Base-by-base conservation (phyloP, 2,888 invertebrate genomes). In the Julus scanicus region DNA sequence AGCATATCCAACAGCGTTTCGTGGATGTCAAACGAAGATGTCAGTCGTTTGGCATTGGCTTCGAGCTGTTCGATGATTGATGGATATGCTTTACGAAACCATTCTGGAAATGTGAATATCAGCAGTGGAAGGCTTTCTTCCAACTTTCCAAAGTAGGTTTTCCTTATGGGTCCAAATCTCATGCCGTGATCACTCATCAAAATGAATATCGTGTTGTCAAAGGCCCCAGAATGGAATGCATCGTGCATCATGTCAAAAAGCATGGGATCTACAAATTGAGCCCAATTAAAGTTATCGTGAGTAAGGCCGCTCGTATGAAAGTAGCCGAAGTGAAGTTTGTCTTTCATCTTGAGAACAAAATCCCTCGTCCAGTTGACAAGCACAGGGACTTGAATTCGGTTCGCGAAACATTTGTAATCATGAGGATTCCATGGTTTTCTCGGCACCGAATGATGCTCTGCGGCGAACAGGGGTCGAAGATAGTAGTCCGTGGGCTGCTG, bases 81-180 rank as follows among this genome's bases (percentile, higher is more conserved):
- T 1, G 94, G 93, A 92, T 95, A 96, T 88, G 93, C 93, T 17
- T 93, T 91, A 89, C 92, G 93, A 92, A 97, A 96, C 94, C 95
- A 95, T 17, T 93, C 92, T 0, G 98, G 98, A 89, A 97, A 92
- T 4, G 95, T 92, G 1, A 96, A 92, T 90, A 95, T 95, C 57
- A 97, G 93, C 90, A 97, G 95, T 0, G 98, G 98, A 88, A 97
- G 93, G 85, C 97, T 94, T 91, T 97, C 98, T 92, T 98, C 98
- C 15, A 49, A 17, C 17, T 44, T 20, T 11, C 87, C 87, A 9
- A 83, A n/a, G 13, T n/a, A 29, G 2, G 87, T 87, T 11, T 83
- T 39, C 20, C 80, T 20, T 37, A 87, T 80, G 17, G 87, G 87
- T 40, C 87, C 87, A 9, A 44, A 87, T 17, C 87, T 71, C 44